Evolutionary conservation across 2,113 vertebrate genomes (phyloP).

Genomic region (Panthera uncia): DNA sequence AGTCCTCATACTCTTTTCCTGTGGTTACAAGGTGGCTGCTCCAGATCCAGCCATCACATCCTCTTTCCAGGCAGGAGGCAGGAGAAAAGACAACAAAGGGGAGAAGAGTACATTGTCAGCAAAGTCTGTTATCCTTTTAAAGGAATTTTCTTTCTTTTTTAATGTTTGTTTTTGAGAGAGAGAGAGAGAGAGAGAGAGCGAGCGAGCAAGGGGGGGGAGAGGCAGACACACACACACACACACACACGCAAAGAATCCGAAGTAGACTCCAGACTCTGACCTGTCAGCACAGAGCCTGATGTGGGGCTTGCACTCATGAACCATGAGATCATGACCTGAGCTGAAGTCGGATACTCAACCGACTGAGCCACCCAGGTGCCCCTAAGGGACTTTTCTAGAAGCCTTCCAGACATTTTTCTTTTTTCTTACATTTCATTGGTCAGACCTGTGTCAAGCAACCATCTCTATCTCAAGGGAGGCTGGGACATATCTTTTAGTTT

Average conservation of each 20-base stretch:
- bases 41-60: background rate
- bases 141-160: background rate
- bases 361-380: too few relatives aligned
- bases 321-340: too few relatives aligned
- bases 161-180: too few relatives aligned
- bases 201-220: too few relatives aligned
- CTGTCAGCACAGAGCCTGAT: too few relatives aligned
- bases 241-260: too few relatives aligned
- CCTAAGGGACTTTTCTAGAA: background rate
- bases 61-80: background rate
- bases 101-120: background rate
- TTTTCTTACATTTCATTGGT: background rate
- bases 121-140: background rate
- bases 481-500: conserved; percentile 8
- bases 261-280: too few relatives aligned
- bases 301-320: too few relatives aligned
- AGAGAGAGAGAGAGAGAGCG: too few relatives aligned
- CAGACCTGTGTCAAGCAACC: background rate
- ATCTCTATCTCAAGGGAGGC: background rate
- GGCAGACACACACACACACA: too few relatives aligned
- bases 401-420: background rate
- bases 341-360: too few relatives aligned
- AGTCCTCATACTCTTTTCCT: background rate
- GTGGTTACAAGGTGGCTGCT: background rate
- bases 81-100: background rate